Evolutionary conservation across 2,888 invertebrate species (phyloP).

Genomic region (Herminia tarsipennalis): DNA sequence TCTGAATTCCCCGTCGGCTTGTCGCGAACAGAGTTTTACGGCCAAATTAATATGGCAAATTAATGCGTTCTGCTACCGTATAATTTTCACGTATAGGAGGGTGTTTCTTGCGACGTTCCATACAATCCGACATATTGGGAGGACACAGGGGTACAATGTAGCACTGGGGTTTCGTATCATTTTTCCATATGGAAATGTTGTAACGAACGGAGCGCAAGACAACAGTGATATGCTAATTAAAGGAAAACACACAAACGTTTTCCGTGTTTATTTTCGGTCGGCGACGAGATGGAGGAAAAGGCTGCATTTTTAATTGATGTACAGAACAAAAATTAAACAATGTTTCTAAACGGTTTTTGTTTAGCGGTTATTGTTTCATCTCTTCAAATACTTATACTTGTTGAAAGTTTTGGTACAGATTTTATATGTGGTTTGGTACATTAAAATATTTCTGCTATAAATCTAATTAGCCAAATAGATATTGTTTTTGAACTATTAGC

Average conservation of each 20-base stretch:
- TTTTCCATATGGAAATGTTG: conserved; percentile 85
- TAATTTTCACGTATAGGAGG: conserved; percentile 79
- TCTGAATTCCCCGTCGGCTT: conserved; percentile 77
- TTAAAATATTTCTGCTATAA: too few species aligned
- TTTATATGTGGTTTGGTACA: too few species aligned
- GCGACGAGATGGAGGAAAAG: conserved; percentile 59
- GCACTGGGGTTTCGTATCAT: conserved; percentile 72
- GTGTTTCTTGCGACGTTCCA: conserved; percentile 73
- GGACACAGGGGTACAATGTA: conserved; percentile 40
- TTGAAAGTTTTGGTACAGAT: too few species aligned
- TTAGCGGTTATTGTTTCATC: too few species aligned
- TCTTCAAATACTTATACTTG: too few species aligned
- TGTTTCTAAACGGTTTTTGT: conserved; percentile 9
- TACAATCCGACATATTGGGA: conserved; percentile 54
- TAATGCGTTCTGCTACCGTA: conserved; percentile 83
- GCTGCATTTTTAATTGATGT: conserved; percentile 40
- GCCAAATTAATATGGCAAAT: conserved; percentile 87
- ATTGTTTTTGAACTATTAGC: too few species aligned
- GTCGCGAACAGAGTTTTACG: conserved; percentile 86
- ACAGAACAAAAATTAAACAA: conserved; percentile 19
- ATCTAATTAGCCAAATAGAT: too few species aligned
- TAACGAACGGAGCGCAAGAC: conserved; percentile 77
- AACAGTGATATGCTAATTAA: conserved; percentile 85
- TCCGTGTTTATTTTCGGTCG: conserved; percentile 72
- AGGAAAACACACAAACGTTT: conserved; percentile 77